Conservation (phyloP, 2,888 invertebrate genomes). For the Perdita meconis region DNA sequence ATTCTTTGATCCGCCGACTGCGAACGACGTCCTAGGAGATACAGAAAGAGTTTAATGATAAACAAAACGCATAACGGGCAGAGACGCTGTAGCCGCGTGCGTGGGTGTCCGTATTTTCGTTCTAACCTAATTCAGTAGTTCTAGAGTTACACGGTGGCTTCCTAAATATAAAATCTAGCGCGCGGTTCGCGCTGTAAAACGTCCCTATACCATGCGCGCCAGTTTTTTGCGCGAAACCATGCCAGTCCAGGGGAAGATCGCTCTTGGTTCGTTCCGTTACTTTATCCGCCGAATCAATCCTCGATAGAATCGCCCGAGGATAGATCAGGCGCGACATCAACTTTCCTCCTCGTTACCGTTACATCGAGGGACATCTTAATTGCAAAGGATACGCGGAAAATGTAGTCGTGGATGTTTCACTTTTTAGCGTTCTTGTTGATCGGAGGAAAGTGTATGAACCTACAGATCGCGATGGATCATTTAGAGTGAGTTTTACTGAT, state of each 20-base stretch:
- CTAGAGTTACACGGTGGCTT: constrained; percentile 81
- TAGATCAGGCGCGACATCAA: too few relatives aligned
- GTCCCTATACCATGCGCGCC: constrained; percentile 6
- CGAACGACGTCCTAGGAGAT: background rate
- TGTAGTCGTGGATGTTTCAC: too few relatives aligned
- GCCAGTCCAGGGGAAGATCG: background rate
- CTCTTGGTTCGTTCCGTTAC: constrained; percentile 4
- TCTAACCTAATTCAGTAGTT: constrained; percentile 83
- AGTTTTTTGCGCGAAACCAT: constrained; percentile 25
- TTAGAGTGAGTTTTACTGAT: too few relatives aligned
- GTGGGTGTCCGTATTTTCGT: constrained; percentile 81
- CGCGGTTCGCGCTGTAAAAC: constrained; percentile 75
- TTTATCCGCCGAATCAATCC: too few relatives aligned
- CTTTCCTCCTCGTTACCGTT: too few relatives aligned
- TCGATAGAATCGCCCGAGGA: too few relatives aligned
- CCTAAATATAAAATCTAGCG: constrained; percentile 84
- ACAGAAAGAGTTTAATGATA: constrained; percentile 35
- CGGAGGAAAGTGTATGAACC: too few relatives aligned
- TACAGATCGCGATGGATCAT: too few relatives aligned
- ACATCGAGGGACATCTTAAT: too few relatives aligned
- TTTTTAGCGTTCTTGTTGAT: too few relatives aligned
- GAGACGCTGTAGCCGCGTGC: constrained; percentile 66
- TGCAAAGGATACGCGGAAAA: too few relatives aligned
- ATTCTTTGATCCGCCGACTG: too few relatives aligned
- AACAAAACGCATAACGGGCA: constrained; percentile 62